Conservation (phyloP, 2,113 vertebrate species). For the Triplophysa dalaica region DNA sequence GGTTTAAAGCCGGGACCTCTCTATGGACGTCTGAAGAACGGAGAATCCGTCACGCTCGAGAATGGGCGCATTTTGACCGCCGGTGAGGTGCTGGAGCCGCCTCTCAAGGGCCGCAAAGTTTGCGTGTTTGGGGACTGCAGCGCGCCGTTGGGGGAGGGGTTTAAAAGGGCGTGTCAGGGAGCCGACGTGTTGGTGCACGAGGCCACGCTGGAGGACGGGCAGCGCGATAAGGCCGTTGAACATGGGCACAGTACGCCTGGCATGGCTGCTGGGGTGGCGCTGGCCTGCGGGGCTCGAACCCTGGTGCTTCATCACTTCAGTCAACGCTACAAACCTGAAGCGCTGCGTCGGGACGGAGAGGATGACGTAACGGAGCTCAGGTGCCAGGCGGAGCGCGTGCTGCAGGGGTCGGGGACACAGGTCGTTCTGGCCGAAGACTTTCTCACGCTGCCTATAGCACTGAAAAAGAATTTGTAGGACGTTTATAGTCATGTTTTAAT, state of each 20-base stretch:
- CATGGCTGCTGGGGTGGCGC: conserved; percentile 81
- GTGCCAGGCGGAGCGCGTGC: conserved; percentile 76
- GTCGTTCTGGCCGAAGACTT: conserved; percentile 89
- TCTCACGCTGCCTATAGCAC: conserved; percentile 77
- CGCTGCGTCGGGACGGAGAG: conserved; percentile 62
- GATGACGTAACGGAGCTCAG: conserved; percentile 70
- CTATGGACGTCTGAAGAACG: conserved; percentile 85
- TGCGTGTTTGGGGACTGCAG: conserved; percentile 90
- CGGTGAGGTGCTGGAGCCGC: conserved; percentile 75
- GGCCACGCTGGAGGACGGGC: conserved; percentile 83
- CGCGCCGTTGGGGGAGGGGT: conserved; percentile 70
- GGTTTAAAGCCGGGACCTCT: conserved; percentile 85
- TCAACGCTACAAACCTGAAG: conserved; percentile 85
- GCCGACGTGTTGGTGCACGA: conserved; percentile 89
- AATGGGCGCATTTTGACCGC: conserved; percentile 73
- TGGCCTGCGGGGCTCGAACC: conserved; percentile 64
- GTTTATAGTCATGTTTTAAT: background rate
- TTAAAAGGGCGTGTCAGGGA: conserved; percentile 68
- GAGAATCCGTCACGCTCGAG: conserved; percentile 75
- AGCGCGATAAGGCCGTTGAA: conserved; percentile 83
- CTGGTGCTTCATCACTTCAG: conserved; percentile 90
- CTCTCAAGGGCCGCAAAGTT: conserved; percentile 84
- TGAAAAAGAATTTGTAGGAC: conserved; percentile 63
- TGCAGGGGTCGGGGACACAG: conserved; percentile 68
- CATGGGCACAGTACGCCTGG: conserved; percentile 87